Conservation (phyloP, 2,113 vertebrate species). For the Proterorhinus semilunaris region DNA sequence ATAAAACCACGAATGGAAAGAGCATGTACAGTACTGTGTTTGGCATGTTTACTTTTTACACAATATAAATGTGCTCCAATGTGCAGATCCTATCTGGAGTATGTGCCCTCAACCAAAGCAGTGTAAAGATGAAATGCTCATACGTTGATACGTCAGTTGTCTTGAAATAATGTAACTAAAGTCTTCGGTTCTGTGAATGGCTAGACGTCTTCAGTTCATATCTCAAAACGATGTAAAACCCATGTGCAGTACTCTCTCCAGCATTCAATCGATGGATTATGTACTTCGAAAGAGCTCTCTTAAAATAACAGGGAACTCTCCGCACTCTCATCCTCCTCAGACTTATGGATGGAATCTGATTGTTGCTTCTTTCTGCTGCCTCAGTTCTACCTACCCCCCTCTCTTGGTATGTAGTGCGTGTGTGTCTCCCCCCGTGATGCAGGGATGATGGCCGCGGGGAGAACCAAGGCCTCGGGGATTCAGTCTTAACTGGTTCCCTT, state of each 20-base stretch:
- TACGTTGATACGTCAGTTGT: too few species aligned
- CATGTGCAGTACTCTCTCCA: slow-evolving; percentile 39
- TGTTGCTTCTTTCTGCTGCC: slow-evolving; percentile 27
- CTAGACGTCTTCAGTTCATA: too few species aligned
- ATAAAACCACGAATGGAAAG: slow-evolving; percentile 38
- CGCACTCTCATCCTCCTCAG: slow-evolving; percentile 33
- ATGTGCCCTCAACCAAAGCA: too few species aligned
- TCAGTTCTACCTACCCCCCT: slow-evolving; percentile 11
- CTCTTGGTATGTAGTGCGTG: slow-evolving; percentile 6
- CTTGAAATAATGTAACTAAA: too few species aligned
- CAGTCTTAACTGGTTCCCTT: slow-evolving; percentile 45
- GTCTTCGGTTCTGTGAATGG: too few species aligned
- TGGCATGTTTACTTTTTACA: too few species aligned
- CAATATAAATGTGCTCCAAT: too few species aligned
- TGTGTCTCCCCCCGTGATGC: slow-evolving; percentile 32
- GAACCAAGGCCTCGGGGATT: slow-evolving; percentile 45
- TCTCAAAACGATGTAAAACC: slow-evolving; percentile 1
- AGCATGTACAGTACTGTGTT: slow-evolving; percentile 3
- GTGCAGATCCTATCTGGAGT: too few species aligned
- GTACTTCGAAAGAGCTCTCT: slow-evolving; percentile 50
- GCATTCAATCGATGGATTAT: slow-evolving; percentile 44
- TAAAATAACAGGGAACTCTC: slow-evolving; percentile 35
- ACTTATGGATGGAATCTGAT: slow-evolving; percentile 34
- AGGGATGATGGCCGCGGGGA: slow-evolving; percentile 46
- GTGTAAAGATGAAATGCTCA: too few species aligned